Evolutionary conservation across 1,140 invertebrate species (phyloP).

Genomic region (Notospermus geniculatus): DNA sequence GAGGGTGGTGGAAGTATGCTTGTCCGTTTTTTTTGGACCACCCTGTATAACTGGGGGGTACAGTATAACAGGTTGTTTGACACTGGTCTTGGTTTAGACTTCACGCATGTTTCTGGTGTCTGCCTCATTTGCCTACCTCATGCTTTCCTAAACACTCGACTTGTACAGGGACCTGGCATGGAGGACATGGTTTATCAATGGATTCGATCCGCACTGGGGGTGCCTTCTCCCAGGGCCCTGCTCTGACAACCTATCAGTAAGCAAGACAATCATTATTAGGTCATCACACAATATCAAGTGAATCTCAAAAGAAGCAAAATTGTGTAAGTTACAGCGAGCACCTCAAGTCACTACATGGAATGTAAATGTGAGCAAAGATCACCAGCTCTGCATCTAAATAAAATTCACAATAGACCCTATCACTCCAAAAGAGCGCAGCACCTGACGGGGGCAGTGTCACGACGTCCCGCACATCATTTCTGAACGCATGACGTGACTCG

Average conservation of each 20-base stretch:
- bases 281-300: not conserved
- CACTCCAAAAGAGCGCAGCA: too few species aligned
- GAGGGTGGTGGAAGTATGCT: too few species aligned
- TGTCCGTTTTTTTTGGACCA: too few species aligned
- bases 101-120: not conserved
- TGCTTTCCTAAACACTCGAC: constrained; percentile 80
- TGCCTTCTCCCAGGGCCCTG: constrained; percentile 72
- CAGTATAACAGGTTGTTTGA: not conserved
- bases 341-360: not conserved
- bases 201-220: constrained; percentile 61
- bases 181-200: constrained; percentile 61
- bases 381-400: not conserved
- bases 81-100: not conserved
- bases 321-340: not conserved
- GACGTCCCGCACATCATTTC: too few species aligned
- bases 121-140: constrained; percentile 58
- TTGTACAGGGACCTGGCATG: constrained; percentile 66
- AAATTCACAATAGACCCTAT: too few species aligned
- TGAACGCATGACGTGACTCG: too few species aligned
- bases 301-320: not conserved
- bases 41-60: too few species aligned
- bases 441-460: too few species aligned
- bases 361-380: too few species aligned
- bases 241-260: constrained; percentile 55
- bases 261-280: not conserved